A percentile compares a stretch with the other conserved stretches of the same genome.
Conservation (phyloP, 1,140 invertebrate genomes). For the Asobara japonica region DNA sequence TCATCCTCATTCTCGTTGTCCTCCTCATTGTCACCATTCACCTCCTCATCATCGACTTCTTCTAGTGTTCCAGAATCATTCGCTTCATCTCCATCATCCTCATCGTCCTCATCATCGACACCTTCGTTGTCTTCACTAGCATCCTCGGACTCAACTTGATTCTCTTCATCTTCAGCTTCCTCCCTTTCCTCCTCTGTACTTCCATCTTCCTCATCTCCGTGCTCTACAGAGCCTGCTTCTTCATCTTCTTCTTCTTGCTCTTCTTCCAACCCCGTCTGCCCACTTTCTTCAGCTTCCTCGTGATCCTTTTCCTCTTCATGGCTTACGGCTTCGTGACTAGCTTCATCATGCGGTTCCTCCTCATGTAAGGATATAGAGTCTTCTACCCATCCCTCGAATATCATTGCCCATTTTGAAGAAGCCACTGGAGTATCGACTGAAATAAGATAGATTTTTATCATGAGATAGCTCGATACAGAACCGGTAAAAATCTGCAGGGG, state of each 20-base stretch:
- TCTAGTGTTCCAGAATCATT: conserved; percentile 51
- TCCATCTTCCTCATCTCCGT: conserved; percentile 41
- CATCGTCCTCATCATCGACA: conserved; percentile 54
- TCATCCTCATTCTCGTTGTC: conserved; percentile 43
- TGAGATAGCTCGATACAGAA: too few relatives aligned
- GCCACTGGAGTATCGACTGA: conserved; percentile 77
- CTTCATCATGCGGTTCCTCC: conserved; percentile 51
- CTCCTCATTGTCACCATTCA: conserved; percentile 47
- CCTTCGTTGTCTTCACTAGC: conserved; percentile 53
- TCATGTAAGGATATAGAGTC: conserved; percentile 63
- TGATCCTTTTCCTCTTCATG: conserved; percentile 46
- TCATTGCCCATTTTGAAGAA: conserved; percentile 77
- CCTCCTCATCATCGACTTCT: conserved; percentile 55
- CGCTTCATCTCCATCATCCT: conserved; percentile 49
- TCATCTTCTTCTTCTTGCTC: conserved; percentile 42
- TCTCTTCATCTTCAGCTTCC: conserved; percentile 29
- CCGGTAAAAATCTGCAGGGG: too few relatives aligned
- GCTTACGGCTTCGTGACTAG: conserved; percentile 46
- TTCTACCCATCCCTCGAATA: conserved; percentile 83
- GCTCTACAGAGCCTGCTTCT: conserved; percentile 43
- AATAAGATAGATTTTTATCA: conserved; percentile 1
- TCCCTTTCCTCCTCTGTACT: conserved; percentile 36
- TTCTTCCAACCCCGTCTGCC: conserved; percentile 33
- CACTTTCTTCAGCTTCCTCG: conserved; percentile 41
- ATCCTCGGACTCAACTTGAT: not conserved